Evolutionary conservation across 1,140 invertebrate genomes (phyloP).

Genomic region (Solenopsis invicta): DNA sequence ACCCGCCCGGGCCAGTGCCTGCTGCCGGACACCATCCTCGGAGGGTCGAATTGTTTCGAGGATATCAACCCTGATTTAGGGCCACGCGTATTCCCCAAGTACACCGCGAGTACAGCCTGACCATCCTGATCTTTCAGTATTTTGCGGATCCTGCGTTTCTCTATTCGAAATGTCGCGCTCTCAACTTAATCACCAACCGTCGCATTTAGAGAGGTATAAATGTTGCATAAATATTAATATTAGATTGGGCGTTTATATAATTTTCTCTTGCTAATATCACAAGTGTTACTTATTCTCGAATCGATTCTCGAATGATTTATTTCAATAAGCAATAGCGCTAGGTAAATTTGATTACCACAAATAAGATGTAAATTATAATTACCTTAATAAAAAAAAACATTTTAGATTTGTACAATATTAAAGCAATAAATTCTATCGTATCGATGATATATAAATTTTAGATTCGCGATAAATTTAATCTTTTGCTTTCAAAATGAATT

Average conservation of each 20-base stretch:
- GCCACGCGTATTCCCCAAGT: constrained; percentile 78
- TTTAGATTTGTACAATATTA: neutral
- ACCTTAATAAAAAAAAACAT: neutral
- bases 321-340: neutral
- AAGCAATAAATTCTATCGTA: neutral
- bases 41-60: constrained; percentile 86
- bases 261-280: neutral
- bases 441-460: neutral
- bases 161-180: constrained; percentile 11
- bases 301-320: neutral
- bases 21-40: constrained; percentile 77
- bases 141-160: constrained; percentile 51
- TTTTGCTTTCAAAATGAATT: neutral
- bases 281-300: neutral
- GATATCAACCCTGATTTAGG: constrained; percentile 87
- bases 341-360: neutral
- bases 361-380: neutral
- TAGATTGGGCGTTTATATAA: neutral
- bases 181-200: neutral
- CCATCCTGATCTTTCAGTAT: constrained; percentile 74
- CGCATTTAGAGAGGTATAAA: neutral
- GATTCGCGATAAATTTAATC: neutral
- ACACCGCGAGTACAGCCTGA: constrained; percentile 81
- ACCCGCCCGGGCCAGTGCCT: constrained; percentile 73
- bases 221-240: neutral